Base-by-base conservation (phyloP, 2,797 vertebrate species). In the Thalassophryne amazonica region DNA sequence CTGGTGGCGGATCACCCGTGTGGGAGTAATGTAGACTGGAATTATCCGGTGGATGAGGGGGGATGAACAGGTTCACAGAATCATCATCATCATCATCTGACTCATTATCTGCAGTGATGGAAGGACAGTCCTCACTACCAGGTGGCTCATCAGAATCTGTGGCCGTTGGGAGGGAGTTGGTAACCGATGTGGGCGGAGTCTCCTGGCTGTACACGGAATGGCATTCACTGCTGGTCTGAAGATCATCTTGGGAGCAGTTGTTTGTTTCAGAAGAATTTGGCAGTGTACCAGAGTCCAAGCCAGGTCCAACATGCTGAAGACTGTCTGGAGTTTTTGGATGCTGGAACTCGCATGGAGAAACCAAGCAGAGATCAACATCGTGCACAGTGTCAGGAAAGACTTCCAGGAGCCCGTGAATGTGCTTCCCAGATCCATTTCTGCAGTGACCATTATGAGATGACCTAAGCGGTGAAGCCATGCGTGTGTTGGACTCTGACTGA, bases 321-420 rank as follows among this genome's bases (percentile, higher is more conserved):
- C 51, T 87, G 31, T 86, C 87, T 2, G 75, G 54, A 0, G 85
- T 80, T 65, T 90, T 94, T 28, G 91, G 90, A 48, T 98, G 96
- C 53, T 94, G 90, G 12, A 98, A 98, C 83, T 98, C 95, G 4
- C 95, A 98, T 1, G 96, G 95, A 0, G 95, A 95, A 31, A 98
- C 96, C 47, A 98, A 75, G 62, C 96, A 98, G 13, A 98, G 86
- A 47, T 98, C 96, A 0, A 98, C 96, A 0, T 96, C 93, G 1
- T 97, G 94, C 0, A 78, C 84, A 10, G 84, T 30, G 7, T 87
- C 85, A 0, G 84, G 87, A 10, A 80, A 78, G 13, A 84, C 16
- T 2, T 80, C 81, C 0, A 80, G 71, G 22, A 83, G 51, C 0
- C 69, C 60, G 0, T 69, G 65, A 1, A 87, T 53, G 2, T 61